Percentiles rank a stretch among this genome's conserved stretches.
These are phyloP conservation scores for Aphis gossypii DNA, from an alignment of 1,140 invertebrate species.

Conservation along the genomic window DNA sequence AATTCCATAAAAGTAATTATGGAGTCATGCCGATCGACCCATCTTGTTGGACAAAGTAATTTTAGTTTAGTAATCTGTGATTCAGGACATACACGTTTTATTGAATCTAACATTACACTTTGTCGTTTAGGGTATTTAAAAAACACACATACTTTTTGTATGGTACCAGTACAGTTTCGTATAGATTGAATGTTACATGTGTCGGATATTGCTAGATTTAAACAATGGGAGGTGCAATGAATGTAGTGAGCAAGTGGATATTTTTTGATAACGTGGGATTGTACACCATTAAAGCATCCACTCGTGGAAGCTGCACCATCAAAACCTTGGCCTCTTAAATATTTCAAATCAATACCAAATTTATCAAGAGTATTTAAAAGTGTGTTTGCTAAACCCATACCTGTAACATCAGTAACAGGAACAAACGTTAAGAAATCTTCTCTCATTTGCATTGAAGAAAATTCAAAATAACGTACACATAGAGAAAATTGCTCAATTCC, in stretches of 20 bases:
- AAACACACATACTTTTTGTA: neutral
- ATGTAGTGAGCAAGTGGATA: constrained; percentile 5
- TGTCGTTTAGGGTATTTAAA: neutral
- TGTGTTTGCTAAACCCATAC: neutral
- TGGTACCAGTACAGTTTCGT: neutral
- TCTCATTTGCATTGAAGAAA: neutral
- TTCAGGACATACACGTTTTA: neutral
- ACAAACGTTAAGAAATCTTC: neutral
- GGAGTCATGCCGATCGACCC: neutral
- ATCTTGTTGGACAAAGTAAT: neutral
- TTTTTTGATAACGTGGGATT: neutral
- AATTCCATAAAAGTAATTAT: neutral
- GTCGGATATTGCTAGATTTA: neutral
- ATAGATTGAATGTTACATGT: neutral
- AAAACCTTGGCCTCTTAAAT: constrained; percentile 52
- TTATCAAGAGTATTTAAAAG: neutral
- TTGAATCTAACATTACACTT: neutral
- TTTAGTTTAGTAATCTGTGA: neutral
- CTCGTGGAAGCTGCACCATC: neutral
- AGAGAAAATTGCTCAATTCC: neutral
- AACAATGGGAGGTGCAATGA: neutral
- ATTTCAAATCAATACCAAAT: constrained; percentile 40
- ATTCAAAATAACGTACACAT: neutral
- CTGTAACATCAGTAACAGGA: neutral
- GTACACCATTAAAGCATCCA: neutral